A percentile compares a stretch with the other conserved stretches of the same genome.
These are phyloP conservation scores for Centropristis striata DNA, from an alignment of 2,113 vertebrate species.

Conservation along the genomic window DNA sequence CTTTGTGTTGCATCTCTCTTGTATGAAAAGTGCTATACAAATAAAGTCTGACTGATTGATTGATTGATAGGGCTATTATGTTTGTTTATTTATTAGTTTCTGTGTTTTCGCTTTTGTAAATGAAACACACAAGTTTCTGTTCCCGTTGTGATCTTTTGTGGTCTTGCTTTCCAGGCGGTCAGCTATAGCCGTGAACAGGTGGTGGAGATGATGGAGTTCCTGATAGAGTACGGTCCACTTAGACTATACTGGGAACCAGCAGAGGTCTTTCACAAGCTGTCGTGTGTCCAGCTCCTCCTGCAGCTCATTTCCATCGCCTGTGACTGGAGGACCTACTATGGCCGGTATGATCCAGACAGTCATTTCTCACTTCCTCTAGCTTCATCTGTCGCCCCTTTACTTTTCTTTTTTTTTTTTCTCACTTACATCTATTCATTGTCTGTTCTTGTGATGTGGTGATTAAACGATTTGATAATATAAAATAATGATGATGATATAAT, in stretches of 20 bases:
- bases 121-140: too few relatives aligned
- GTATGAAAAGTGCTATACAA: too few relatives aligned
- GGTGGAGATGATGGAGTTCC: slow-evolving; percentile 99
- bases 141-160: too few relatives aligned
- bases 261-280: slow-evolving; percentile 97
- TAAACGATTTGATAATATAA: background rate
- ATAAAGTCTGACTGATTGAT: too few relatives aligned
- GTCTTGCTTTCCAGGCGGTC: slow-evolving; percentile 87
- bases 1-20: too few relatives aligned
- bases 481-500: background rate
- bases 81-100: too few relatives aligned
- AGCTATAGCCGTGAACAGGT: slow-evolving; percentile 97
- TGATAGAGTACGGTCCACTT: slow-evolving; percentile 95
- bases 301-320: slow-evolving; percentile 98
- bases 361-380: background rate
- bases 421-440: background rate
- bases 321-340: slow-evolving; percentile 99
- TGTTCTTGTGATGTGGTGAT: background rate
- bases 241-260: slow-evolving; percentile 98
- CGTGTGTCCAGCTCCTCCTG: slow-evolving; percentile 96
- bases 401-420: background rate
- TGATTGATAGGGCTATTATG: too few relatives aligned
- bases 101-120: too few relatives aligned
- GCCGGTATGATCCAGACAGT: slow-evolving; percentile 86
- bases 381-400: background rate